These are phyloP conservation scores for Pilophorus perplexus DNA, from an alignment of 2,888 invertebrate species.

Conservation along the genomic window DNA sequence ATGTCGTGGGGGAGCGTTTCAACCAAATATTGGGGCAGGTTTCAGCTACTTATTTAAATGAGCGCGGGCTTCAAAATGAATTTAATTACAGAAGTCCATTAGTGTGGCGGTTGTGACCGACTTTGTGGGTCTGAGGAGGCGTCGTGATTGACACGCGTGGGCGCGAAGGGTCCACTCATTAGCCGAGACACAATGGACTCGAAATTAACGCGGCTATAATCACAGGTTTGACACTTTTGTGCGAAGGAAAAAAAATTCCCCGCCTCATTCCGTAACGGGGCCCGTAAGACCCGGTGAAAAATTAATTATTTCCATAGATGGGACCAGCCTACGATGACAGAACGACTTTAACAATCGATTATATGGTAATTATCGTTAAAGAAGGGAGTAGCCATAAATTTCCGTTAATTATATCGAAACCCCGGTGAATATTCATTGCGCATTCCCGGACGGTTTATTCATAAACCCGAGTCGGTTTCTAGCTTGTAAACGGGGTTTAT, in stretches of 20 bases:
- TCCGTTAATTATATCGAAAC: constrained; percentile 37
- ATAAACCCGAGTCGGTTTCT: too few species aligned
- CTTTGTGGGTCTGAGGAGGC: too few species aligned
- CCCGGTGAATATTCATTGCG: constrained; percentile 28
- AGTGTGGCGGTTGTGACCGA: too few species aligned
- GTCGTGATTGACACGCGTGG: too few species aligned
- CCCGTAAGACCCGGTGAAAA: too few species aligned
- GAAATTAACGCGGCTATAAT: constrained; percentile 36
- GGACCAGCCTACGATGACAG: constrained; percentile 21
- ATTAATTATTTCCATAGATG: constrained; percentile 34
- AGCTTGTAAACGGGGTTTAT: too few species aligned
- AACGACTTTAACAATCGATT: constrained; percentile 34
- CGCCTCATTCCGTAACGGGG: too few species aligned
- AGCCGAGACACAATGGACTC: constrained; percentile 30
- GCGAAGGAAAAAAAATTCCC: background rate
- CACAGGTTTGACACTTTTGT: constrained; percentile 31
- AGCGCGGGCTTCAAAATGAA: too few species aligned
- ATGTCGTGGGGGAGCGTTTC: too few species aligned
- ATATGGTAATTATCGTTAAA: constrained; percentile 32
- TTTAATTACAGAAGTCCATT: too few species aligned
- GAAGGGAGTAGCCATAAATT: constrained; percentile 38
- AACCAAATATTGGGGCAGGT: too few species aligned
- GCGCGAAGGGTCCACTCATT: constrained; percentile 16
- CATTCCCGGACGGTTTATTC: background rate
- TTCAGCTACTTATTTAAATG: too few species aligned